Evolutionary conservation across 2,113 vertebrate species (phyloP).

Genomic region (Plestiodon gilberti): DNA sequence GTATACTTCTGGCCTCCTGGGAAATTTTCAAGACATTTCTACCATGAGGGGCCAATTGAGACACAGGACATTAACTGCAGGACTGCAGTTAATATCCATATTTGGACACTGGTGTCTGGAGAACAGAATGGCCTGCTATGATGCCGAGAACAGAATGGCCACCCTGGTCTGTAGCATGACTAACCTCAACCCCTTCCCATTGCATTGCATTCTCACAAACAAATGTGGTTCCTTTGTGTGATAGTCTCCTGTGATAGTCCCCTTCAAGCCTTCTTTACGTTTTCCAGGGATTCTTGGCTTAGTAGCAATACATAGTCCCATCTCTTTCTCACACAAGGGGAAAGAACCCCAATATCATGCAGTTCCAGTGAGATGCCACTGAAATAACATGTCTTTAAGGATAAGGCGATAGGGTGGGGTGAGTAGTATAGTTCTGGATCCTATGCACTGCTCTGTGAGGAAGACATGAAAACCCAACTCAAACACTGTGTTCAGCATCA

Average conservation of each 20-base stretch:
- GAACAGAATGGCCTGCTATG: background rate
- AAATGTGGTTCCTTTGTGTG: background rate
- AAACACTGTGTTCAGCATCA: background rate
- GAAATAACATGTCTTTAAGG: background rate
- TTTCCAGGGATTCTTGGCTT: background rate
- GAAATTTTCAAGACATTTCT: background rate
- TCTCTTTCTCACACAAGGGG: no score
- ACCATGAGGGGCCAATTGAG: background rate
- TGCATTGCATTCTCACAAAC: background rate
- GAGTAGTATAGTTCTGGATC: background rate
- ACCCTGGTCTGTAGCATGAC: background rate
- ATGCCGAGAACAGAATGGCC: background rate
- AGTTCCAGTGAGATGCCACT: no score
- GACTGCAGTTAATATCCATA: background rate
- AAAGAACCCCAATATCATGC: no score
- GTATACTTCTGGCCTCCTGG: background rate
- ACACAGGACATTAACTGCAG: background rate
- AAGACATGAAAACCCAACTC: background rate
- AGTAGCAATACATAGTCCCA: background rate
- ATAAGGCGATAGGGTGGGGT: background rate
- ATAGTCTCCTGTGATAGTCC: background rate
- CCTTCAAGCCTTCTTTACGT: background rate
- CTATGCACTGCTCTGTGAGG: background rate
- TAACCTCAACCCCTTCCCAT: background rate
- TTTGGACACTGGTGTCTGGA: background rate